phyloP scores from a whole-genome alignment of 2,888 invertebrate genomes.

The Limnephilus rhombicus region DNA sequence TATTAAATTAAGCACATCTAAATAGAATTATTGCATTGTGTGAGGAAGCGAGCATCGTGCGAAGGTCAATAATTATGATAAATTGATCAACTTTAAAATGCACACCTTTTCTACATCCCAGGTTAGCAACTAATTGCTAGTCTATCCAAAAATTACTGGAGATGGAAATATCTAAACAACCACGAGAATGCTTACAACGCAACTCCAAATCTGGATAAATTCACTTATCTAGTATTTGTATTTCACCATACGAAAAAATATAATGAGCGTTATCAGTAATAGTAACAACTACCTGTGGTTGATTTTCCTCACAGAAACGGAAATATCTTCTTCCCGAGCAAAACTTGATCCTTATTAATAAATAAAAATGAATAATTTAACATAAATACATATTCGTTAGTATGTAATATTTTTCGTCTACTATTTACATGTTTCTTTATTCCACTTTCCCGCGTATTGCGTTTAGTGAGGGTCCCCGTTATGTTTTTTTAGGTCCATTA shows the following conservation, averaged over 20 bases:
- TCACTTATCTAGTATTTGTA: not conserved
- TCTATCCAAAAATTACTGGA: not conserved
- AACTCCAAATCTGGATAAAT: not conserved
- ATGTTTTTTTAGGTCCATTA: not conserved
- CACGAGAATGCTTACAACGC: not conserved
- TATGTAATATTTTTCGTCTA: no score
- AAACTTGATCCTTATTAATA: no score
- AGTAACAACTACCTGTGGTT: no score
- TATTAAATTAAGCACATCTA: not conserved
- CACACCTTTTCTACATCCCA: not conserved
- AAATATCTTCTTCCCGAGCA: no score
- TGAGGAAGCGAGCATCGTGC: not conserved
- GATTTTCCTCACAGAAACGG: no score
- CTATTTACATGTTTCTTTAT: no score
- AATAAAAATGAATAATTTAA: no score
- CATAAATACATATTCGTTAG: no score
- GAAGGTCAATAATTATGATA: not conserved
- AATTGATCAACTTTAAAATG: not conserved
- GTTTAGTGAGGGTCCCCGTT: no score
- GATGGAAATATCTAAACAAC: not conserved
- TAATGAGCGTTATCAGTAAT: no score
- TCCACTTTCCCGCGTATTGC: no score
- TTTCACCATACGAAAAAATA: not conserved
- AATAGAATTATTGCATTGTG: not conserved
- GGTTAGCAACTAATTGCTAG: not conserved